Conservation (phyloP, 2,113 vertebrate species). For the Micronisus gabar region DNA sequence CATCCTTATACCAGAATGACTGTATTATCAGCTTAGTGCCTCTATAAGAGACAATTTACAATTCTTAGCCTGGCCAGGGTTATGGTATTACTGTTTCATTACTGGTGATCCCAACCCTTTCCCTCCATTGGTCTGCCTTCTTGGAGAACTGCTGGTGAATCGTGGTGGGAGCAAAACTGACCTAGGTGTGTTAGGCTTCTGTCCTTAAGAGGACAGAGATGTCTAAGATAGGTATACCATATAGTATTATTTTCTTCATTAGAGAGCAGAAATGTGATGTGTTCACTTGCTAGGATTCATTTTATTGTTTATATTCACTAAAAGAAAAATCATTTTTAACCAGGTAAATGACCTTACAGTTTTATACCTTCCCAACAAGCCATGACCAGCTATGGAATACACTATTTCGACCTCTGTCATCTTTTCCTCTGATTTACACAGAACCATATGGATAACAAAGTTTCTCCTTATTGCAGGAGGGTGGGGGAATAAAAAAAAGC, state of each 20-base stretch:
- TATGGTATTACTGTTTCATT: not conserved
- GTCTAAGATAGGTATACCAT: not conserved
- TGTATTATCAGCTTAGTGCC: not conserved
- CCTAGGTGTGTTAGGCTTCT: not conserved
- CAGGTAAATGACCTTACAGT: not conserved
- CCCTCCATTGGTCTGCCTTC: not conserved
- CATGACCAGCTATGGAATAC: not conserved
- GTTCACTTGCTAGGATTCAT: not conserved
- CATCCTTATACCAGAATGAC: not conserved
- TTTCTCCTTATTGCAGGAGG: not conserved
- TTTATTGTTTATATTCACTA: not conserved
- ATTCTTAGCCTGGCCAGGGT: not conserved
- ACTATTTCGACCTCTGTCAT: not conserved
- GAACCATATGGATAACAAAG: not conserved
- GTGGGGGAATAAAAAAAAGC: not conserved
- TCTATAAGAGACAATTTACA: not conserved
- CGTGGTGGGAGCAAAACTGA: not conserved
- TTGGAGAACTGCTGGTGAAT: not conserved
- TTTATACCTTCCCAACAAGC: not conserved
- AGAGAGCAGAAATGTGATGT: not conserved
- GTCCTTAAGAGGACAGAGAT: not conserved
- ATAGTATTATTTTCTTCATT: not conserved
- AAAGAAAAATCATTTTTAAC: not conserved
- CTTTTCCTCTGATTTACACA: constrained; percentile 11
- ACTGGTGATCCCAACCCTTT: not conserved